A percentile compares a stretch with the other conserved stretches of the same genome.
Conservation (phyloP, 2,113 vertebrate genomes). For the Tachuris rubrigastra region DNA sequence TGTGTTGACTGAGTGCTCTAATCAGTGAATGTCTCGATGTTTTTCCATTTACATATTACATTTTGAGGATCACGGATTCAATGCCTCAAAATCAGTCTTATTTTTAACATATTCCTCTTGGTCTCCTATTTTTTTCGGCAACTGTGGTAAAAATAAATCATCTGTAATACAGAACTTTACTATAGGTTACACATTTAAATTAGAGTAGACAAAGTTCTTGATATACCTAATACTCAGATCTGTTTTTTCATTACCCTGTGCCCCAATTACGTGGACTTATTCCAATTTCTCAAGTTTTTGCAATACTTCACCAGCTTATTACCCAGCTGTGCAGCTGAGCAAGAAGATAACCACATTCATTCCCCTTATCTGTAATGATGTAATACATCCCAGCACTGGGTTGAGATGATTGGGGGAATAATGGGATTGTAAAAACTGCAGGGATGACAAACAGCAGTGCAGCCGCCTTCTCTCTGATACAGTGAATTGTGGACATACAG, state of each 20-base stretch:
- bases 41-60: constrained; percentile 40
- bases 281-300: constrained; percentile 81
- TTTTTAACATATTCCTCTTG: not conserved
- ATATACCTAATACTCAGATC: constrained; percentile 83
- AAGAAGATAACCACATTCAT: constrained; percentile 89
- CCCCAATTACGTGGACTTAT: constrained; percentile 78
- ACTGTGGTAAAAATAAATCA: not conserved
- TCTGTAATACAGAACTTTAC: not conserved
- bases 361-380: constrained; percentile 90
- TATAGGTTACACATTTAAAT: constrained; percentile 58
- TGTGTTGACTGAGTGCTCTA: constrained; percentile 31
- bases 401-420: constrained; percentile 80
- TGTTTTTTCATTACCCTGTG: constrained; percentile 77
- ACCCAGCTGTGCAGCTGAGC: constrained; percentile 80
- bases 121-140: not conserved
- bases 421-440: constrained; percentile 79
- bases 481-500: not conserved
- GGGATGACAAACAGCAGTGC: constrained; percentile 77
- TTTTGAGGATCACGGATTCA: constrained; percentile 16
- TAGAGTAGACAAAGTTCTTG: constrained; percentile 69
- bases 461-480: constrained; percentile 30
- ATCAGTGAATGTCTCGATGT: constrained; percentile 18
- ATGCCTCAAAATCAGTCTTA: not conserved
- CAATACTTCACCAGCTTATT: constrained; percentile 77
- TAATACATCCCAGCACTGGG: constrained; percentile 82